Conservation (phyloP, 92 coral and sea anemone species). For the Nematostella vectensis region DNA sequence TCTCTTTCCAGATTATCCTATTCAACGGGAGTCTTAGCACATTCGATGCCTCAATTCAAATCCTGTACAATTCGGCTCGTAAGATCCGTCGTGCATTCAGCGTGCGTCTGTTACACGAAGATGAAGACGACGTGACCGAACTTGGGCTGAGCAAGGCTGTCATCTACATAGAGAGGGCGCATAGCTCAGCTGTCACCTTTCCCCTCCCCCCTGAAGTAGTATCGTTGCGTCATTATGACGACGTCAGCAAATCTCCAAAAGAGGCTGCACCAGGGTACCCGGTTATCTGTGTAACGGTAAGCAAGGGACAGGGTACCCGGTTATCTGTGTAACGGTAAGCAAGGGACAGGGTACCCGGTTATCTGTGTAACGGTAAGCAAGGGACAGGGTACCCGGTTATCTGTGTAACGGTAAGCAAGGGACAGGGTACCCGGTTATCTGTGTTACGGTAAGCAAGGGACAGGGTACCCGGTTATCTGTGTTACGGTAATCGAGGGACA, state of each 20-base stretch:
- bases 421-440: no score
- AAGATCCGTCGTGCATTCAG: slow-evolving; percentile 84
- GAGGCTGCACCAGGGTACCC: slow-evolving; percentile 83
- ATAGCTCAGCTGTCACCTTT: slow-evolving; percentile 66
- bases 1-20: slow-evolving; percentile 37
- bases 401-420: no score
- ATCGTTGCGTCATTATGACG: slow-evolving; percentile 87
- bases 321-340: no score
- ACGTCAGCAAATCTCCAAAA: slow-evolving; percentile 46
- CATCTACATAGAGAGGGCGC: slow-evolving; percentile 69
- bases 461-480: no score
- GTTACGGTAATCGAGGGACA: no score
- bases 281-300: slow-evolving; percentile 92
- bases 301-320: slow-evolving; percentile 6
- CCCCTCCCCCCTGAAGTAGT: slow-evolving; percentile 84
- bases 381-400: no score
- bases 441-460: no score
- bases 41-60: slow-evolving; percentile 37
- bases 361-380: no score
- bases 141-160: slow-evolving; percentile 59
- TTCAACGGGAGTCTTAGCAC: slow-evolving; percentile 47
- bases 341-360: no score
- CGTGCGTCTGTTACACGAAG: slow-evolving; percentile 44
- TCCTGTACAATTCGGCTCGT: slow-evolving; percentile 57
- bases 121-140: slow-evolving; percentile 27